Conservation (phyloP, 2,113 vertebrate species). For the Sturnus vulgaris region DNA sequence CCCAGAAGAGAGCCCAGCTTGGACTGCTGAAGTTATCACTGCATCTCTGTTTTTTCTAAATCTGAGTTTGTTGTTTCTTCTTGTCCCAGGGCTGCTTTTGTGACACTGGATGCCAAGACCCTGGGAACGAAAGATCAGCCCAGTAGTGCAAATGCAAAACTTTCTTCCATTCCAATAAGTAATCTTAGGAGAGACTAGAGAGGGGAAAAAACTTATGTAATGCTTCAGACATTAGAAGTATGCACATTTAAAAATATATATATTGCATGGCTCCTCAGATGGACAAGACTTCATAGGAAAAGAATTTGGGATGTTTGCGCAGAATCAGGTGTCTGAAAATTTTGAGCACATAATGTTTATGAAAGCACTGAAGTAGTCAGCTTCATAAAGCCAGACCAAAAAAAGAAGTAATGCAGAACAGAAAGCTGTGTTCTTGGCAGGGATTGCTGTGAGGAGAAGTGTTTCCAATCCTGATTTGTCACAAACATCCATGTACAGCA, state of each 20-base stretch:
- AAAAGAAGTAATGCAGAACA: slow-evolving; percentile 60
- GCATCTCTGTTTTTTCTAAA: not conserved
- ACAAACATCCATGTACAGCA: slow-evolving; percentile 8
- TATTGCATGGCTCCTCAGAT: not conserved
- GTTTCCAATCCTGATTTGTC: slow-evolving; percentile 38
- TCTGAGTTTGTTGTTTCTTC: slow-evolving; percentile 32
- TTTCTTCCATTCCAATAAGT: slow-evolving; percentile 40
- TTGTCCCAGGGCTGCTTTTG: not conserved
- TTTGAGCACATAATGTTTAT: slow-evolving; percentile 29
- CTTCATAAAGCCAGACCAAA: slow-evolving; percentile 52
- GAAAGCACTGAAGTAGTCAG: slow-evolving; percentile 30
- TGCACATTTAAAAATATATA: slow-evolving; percentile 52
- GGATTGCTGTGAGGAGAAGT: slow-evolving; percentile 3
- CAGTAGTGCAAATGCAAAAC: slow-evolving; percentile 10
- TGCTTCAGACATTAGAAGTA: slow-evolving; percentile 36
- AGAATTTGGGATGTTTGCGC: slow-evolving; percentile 52
- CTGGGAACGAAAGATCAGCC: slow-evolving; percentile 34
- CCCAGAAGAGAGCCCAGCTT: not conserved
- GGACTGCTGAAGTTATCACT: not conserved
- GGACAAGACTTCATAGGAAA: slow-evolving; percentile 45
- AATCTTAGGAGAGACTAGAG: not conserved
- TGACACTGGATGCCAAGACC: not conserved
- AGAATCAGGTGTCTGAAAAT: slow-evolving; percentile 61
- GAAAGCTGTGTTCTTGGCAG: slow-evolving; percentile 53
- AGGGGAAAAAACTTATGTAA: not conserved